Base-by-base conservation (phyloP, 2,888 invertebrate species). In the Panopea generosa region DNA sequence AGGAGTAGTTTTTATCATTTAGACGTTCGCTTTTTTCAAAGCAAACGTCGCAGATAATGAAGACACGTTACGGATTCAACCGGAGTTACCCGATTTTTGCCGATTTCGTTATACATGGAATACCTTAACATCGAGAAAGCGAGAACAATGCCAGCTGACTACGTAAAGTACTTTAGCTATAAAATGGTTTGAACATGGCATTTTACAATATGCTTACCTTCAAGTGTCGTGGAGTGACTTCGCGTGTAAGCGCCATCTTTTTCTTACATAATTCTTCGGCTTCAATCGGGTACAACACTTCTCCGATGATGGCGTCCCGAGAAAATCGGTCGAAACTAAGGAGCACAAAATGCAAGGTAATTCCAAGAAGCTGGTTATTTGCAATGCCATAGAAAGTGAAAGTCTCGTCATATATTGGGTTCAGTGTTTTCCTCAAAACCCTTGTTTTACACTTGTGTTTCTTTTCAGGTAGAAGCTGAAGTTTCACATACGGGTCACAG, bases 321-420 rank as follows among this genome's bases (percentile, higher is more conserved):
- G 99, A 99, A 92, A 99, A 99, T 92, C 98, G 96, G 94, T 99
- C 98, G 93, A 98, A 99, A 93, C 90, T 91, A 63, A 92, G 87
- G 43, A 92, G 85, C 29, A 91, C 91, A 78, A 93, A 92, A 84
- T 92, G 92, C 96, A 99, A 91, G 97, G 98, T 98, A 93, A 97
- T 97, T 90, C 95, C 96, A 91, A 96, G 94, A 73, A 98, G 94
- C 93, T 98, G 98, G 90, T 96, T 96, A 84, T 78, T 71, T 53
- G 86, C 86, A 60, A 92, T 86, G 66, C 99, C 99, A 92, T 98
- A 99, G 94, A 99, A 99, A 0, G 99, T 99, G 93, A 99, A 99
- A 93, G 99, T 99, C 93, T 99, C 99, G 90, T 99, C 99, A 93
- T 99, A 99, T 1, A 97, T 96, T 0, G 99, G 99, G 93, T 97